Conservation (phyloP, 2,888 invertebrate genomes). For the Tuta absoluta region DNA sequence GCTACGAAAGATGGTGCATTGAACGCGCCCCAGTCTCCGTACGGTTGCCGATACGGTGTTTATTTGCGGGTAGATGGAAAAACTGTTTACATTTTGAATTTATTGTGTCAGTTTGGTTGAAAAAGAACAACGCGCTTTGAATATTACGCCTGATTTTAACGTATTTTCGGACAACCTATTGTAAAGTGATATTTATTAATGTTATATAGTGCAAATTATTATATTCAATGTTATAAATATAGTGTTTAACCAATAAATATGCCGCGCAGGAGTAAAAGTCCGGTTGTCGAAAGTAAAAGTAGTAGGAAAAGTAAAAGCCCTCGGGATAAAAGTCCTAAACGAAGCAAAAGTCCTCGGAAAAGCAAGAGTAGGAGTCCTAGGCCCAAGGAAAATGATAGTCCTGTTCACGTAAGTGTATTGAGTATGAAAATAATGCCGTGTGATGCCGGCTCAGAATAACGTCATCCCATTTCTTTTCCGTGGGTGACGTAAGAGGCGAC, state of each 20-base stretch:
- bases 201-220: not conserved
- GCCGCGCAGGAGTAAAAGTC: conserved; percentile 15
- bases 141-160: not conserved
- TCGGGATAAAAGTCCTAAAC: not conserved
- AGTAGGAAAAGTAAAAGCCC: not conserved
- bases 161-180: no score
- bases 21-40: no score
- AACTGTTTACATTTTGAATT: not conserved
- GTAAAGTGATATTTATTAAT: not conserved
- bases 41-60: not conserved
- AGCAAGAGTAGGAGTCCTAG: not conserved
- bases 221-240: not conserved
- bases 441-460: no score
- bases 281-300: not conserved
- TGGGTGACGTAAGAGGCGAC: no score
- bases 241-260: not conserved
- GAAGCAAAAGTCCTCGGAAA: conserved; percentile 6
- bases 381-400: not conserved
- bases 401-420: not conserved
- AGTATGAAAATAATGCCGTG: no score
- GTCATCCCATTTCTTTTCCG: no score
- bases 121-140: not conserved
- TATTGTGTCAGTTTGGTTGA: not conserved
- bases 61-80: not conserved
- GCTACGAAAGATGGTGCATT: no score